Evolutionary conservation across 1,140 invertebrate genomes (phyloP), one percentile per base, ranked within the genome.

Genomic region (Drosophila gunungcola): DNA sequence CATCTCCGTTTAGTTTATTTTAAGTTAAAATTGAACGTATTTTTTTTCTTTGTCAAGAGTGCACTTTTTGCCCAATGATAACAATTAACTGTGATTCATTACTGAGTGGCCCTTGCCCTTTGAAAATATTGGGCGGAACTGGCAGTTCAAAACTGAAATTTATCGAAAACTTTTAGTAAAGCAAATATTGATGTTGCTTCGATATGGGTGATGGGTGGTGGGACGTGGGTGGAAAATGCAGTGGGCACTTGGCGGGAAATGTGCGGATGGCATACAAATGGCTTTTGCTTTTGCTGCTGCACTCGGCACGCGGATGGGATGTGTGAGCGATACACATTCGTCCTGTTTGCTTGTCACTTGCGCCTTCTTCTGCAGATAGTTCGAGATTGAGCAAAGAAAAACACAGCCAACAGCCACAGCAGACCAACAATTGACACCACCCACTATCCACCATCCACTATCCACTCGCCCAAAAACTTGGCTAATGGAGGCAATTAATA

Each of bases 131-230:
- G 16, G 16, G n/a, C 21, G 53, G 25, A 58, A n/a, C 3, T 38
- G 61, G 10, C 46, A 52, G 25, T 29, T 64, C 42, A 16, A 27
- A 27, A 42, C 43, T n/a, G 13, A 63, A 68, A 52, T 38, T 52
- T 68, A 51, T 63, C 58, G 27, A 36, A 64, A 68, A 68, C 60
- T 64, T 68, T 68, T 64, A 68, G 60, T 53, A 52, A 45, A 32
- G 39, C 32, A 65, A 68, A 68, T 53, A 68, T 68, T 65, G 39
- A 38, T 51, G 46, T 21, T 25, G 16, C 16, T 42, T 49, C 27
- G 7, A 21, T 21, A 21, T 21, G 16, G 16, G n/a, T n/a, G n/a
- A n/a, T n/a, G n/a, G n/a, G n/a, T n/a, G n/a, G 3, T 34, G n/a
- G 56, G 32, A 25, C 46, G 42, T 9, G 62, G 16, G 13, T 12